A percentile compares a stretch with the other conserved stretches of the same genome.
These are phyloP conservation scores for Bufo bufo DNA, from an alignment of 2,113 vertebrate species.

Conservation along the genomic window DNA sequence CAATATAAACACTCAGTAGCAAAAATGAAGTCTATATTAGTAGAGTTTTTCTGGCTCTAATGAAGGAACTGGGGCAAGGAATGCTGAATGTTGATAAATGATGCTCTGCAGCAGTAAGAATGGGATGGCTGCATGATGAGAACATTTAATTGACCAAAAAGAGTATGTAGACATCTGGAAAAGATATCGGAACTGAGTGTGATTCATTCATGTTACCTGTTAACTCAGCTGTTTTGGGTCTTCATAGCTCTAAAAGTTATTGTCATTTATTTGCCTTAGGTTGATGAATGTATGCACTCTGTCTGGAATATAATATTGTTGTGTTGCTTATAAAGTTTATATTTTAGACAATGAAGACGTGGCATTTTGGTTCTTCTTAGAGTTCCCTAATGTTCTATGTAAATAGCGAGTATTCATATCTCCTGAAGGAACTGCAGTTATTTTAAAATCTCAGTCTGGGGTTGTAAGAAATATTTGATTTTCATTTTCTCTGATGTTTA, in stretches of 20 bases:
- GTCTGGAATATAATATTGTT: not conserved
- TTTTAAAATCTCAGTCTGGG: no score
- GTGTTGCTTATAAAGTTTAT: not conserved
- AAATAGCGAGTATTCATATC: not conserved
- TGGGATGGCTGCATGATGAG: not conserved
- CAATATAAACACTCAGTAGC: not conserved
- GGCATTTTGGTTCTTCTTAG: no score
- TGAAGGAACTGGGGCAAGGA: not conserved
- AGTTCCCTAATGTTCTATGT: no score
- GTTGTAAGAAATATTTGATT: no score
- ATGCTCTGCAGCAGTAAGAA: not conserved
- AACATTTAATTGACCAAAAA: conserved; percentile 4
- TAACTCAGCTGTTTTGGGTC: not conserved
- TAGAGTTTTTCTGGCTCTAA: not conserved
- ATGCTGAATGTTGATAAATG: not conserved
- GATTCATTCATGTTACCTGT: not conserved
- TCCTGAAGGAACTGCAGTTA: no score
- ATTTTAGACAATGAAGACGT: no score
- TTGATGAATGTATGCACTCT: not conserved
- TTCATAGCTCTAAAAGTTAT: not conserved
- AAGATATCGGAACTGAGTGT: not conserved
- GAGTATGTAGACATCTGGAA: conserved; percentile 7
- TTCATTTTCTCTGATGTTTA: no score
- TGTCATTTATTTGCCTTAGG: not conserved
- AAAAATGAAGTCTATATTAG: not conserved